A percentile compares a stretch with the other conserved stretches of the same genome.
Evolutionary conservation across 2,113 vertebrate genomes (phyloP).

Genomic region (Phyllopteryx taeniolatus): DNA sequence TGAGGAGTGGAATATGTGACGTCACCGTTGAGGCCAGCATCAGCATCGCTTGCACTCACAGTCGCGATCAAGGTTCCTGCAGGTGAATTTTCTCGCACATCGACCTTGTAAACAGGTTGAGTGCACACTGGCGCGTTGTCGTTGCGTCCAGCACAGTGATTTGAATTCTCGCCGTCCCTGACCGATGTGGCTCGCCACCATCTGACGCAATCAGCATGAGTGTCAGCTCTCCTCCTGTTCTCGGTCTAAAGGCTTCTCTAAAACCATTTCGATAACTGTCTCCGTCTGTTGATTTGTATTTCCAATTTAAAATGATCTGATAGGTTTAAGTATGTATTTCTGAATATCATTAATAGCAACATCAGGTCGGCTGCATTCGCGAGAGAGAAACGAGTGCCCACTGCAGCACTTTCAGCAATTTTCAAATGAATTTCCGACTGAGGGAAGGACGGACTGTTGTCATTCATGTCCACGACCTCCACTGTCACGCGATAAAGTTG

Average conservation of each 20-base stretch:
- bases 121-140: slow-evolving; percentile 69
- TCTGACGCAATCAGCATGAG: slow-evolving; percentile 65
- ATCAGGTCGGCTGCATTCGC: slow-evolving; percentile 62
- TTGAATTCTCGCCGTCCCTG: slow-evolving; percentile 61
- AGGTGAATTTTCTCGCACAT: slow-evolving; percentile 51
- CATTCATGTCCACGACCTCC: slow-evolving; percentile 69
- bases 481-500: slow-evolving; percentile 67
- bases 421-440: slow-evolving; percentile 50
- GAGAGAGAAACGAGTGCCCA: slow-evolving; percentile 50
- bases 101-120: slow-evolving; percentile 62
- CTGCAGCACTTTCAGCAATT: slow-evolving; percentile 45
- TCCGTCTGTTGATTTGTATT: too few relatives aligned
- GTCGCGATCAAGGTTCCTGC: slow-evolving; percentile 48
- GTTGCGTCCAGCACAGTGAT: slow-evolving; percentile 67
- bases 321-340: slow-evolving; percentile 54
- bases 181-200: slow-evolving; percentile 67
- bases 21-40: slow-evolving; percentile 55
- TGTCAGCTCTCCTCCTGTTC: slow-evolving; percentile 53
- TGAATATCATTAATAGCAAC: slow-evolving; percentile 64
- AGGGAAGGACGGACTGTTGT: slow-evolving; percentile 62
- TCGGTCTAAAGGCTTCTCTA: slow-evolving; percentile 63
- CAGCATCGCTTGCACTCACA: slow-evolving; percentile 62
- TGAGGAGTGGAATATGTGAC: slow-evolving; percentile 46
- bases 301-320: slow-evolving; percentile 64
- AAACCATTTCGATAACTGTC: slow-evolving; percentile 59